Evolutionary conservation across 2,113 vertebrate species (phyloP), one percentile per base, ranked within the genome.

Genomic region (Callorhinus ursinus): DNA sequence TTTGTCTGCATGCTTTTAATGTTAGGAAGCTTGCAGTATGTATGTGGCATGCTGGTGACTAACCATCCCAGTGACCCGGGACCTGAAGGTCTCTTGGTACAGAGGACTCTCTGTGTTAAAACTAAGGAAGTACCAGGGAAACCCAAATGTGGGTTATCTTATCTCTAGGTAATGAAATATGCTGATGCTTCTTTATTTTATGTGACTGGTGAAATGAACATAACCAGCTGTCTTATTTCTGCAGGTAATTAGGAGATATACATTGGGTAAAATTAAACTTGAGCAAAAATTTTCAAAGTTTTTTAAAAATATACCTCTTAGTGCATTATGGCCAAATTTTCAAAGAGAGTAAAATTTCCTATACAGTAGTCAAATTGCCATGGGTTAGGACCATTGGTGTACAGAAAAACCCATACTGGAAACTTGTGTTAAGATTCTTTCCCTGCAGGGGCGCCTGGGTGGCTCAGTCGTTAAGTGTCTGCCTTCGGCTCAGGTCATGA

Each of bases 161-260:
- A 53, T 53, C 4, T 87, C 42, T 79, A 9, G 3, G 31, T 92
- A 71, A 90, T 49, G 21, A 96, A 39, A 74, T 85, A 94, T 28
- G 22, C 4, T 1, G 19, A 16, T 57, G 28, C 4, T 39, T 89
- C 91, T 79, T 90, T 49, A 82, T 69, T 74, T 81, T 79, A 82
- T 31, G 9, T 90, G 76, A 90, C 28, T 77, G 42, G 22, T 39
- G 21, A 88, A 65, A 61, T 89, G 19, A 95, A 82, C 4, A 42
- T 33, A 91, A 46, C 19, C 28, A 74, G 31, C 51, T 90, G 31
- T 55, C 81, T 87, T 93, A 55, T 74, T 96, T 92, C 74, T 94
- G 36, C 4, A 89, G 51, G 12, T 46, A 80, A 88, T 80, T 31
- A 96, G 39, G 39, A 39, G 57, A 85, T 67, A 81, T 26, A 79